Base-by-base conservation (phyloP, 2,113 vertebrate genomes). In the Malurus melanocephalus region DNA sequence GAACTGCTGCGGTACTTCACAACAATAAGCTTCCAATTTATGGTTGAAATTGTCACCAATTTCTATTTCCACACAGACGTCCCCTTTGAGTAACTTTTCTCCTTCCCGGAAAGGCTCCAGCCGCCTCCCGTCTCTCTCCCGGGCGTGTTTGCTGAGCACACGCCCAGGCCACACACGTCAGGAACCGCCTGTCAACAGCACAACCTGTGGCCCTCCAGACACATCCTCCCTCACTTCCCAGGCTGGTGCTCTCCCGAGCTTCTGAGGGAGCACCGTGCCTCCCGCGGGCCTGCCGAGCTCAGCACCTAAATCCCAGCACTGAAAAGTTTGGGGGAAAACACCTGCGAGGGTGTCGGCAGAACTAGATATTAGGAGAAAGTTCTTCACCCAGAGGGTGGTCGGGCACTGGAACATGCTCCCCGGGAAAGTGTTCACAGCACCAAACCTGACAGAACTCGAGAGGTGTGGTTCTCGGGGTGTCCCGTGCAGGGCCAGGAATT, bases 211-310 rank as follows among this genome's bases (percentile, higher is more conserved):
- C 27, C 46, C 21, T 3, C 19, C 48, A 9, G 2, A 12, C n/a
- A 8, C 15, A 17, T 33, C 16, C 7, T 2, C 42, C 40, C 61
- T 0, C 0, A 7, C 4, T 24, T 19, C 7, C 45, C 43, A 4
- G 18, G 1, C n/a, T 3, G 0, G 16, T 1, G 35, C 1, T 52
- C 10, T 53, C 17, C 48, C 28, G 6, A 24, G 26, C 26, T 13
- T 5, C 66, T 1, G 38, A 14, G 33, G 42, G 46, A 40, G n/a
- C 35, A 6, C 60, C 46, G 28, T 13, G 56, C 32, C 30, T 32
- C 16, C 51, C 4, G 59, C 55, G 22, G 30, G 26, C 28, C 67
- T 7, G 38, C 60, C 27, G 8, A 65, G 35, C 18, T n/a, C 45
- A 21, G n/a, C 53, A 21, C 38, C 28, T 1, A 5, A 6, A 80